Evolutionary conservation across 2,113 vertebrate species (phyloP).

Genomic region (Aleadryas rufinucha): DNA sequence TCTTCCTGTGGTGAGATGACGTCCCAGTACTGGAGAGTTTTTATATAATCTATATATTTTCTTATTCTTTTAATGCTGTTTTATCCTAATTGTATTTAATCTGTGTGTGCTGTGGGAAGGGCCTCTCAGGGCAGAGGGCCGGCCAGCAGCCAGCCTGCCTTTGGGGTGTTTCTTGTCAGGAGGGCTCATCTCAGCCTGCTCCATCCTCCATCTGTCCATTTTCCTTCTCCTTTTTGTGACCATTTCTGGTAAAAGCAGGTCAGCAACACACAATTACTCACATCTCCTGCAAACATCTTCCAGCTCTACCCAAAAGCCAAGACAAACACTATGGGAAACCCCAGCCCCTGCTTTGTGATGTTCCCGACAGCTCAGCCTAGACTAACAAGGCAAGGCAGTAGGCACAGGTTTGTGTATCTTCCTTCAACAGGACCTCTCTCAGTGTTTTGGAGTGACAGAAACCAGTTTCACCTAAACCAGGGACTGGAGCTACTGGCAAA

Average conservation of each 20-base stretch:
- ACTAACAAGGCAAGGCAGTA: not conserved
- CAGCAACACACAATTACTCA: not conserved
- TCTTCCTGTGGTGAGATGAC: not conserved
- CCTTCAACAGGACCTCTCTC: not conserved
- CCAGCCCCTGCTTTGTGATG: not conserved
- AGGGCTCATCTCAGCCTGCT: not conserved
- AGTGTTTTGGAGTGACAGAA: not conserved
- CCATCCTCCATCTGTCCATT: not conserved
- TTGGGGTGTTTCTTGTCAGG: conserved; percentile 21
- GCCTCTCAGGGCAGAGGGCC: not conserved
- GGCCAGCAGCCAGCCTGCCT: not conserved
- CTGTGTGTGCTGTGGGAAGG: not conserved
- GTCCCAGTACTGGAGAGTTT: not conserved
- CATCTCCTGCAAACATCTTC: not conserved
- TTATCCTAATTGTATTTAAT: not conserved
- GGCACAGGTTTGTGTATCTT: not conserved
- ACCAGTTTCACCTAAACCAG: not conserved
- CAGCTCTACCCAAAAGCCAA: not conserved
- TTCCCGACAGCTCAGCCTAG: not conserved
- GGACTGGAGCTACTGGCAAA: not conserved
- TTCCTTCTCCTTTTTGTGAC: not conserved
- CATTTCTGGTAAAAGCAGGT: not conserved
- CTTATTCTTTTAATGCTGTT: not conserved
- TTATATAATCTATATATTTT: not conserved
- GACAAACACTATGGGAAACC: accelerated